phyloP scores from a whole-genome alignment of 2,888 invertebrate species.

The Fragum sueziense region DNA sequence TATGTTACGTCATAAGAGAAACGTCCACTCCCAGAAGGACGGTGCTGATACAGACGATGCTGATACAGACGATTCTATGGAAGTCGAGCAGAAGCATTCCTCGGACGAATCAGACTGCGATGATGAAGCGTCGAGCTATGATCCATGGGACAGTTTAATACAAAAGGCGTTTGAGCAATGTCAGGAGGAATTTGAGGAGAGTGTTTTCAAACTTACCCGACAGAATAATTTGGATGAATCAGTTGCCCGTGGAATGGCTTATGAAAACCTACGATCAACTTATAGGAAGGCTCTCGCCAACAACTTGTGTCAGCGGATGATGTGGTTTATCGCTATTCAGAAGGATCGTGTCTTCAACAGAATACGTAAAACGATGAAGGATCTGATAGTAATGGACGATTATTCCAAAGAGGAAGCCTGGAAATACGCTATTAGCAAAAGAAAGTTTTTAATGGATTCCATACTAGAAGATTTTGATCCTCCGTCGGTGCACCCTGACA shows the following conservation, averaged over 20 bases:
- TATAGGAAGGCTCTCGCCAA: conserved; percentile 14
- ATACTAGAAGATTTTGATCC: conserved; percentile 20
- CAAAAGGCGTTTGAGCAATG: conserved; percentile 25
- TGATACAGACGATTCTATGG: neutral
- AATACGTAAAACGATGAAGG: conserved; percentile 14
- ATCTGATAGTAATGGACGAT: conserved; percentile 5
- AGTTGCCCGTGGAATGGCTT: neutral
- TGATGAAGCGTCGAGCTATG: neutral
- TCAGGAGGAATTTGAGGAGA: conserved; percentile 16
- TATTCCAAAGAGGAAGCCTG: conserved; percentile 18
- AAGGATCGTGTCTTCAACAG: conserved; percentile 4
- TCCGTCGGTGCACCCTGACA: conserved; percentile 1
- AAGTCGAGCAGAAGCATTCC: neutral
- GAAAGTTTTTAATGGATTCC: conserved; percentile 14
- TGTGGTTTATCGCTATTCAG: conserved; percentile 19
- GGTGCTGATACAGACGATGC: too few relatives aligned
- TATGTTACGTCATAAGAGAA: conserved; percentile 23
- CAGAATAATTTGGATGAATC: neutral
- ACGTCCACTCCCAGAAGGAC: conserved; percentile 11
- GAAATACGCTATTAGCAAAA: conserved; percentile 15
- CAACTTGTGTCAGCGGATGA: neutral
- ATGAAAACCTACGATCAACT: too few relatives aligned
- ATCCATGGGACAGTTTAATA: conserved; percentile 18
- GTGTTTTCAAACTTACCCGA: neutral
- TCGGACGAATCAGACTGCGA: conserved; percentile 9